Evolutionary conservation across 2,113 vertebrate genomes (phyloP).

Genomic region (Menidia beryllina): DNA sequence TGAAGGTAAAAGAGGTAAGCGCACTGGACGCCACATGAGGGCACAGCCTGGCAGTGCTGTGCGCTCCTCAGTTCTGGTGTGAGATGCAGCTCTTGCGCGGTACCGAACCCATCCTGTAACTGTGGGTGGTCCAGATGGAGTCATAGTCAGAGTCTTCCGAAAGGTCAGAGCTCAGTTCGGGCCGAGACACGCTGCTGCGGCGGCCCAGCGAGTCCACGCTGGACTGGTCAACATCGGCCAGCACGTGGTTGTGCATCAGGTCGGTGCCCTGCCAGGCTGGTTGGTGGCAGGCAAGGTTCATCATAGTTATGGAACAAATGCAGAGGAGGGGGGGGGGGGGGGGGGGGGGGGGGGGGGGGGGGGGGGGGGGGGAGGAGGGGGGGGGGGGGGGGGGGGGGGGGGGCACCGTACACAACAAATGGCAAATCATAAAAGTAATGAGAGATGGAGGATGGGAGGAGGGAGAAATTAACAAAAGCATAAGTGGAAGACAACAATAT

Average conservation of each 20-base stretch:
- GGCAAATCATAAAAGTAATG: conserved; percentile 56
- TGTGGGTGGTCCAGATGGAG: conserved; percentile 99
- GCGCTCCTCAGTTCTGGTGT: conserved; percentile 93
- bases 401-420: conserved; percentile 45
- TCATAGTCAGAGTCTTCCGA: conserved; percentile 99
- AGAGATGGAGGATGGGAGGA: conserved; percentile 24
- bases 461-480: conserved; percentile 18
- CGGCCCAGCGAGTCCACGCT: conserved; percentile 94
- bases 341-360: conserved; percentile 59
- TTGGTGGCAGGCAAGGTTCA: conserved; percentile 72
- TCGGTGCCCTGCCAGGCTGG: conserved; percentile 99
- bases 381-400: conserved; percentile 65
- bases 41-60: conserved; percentile 56
- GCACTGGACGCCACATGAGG: conserved; percentile 60
- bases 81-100: conserved; percentile 99
- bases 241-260: conserved; percentile 99
- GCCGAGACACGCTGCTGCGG: conserved; percentile 97
- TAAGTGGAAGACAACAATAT: conserved; percentile 9
- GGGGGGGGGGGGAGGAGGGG: conserved; percentile 43
- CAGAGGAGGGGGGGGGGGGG: conserved; percentile 30
- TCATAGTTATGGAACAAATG: conserved; percentile 53
- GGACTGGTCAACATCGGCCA: conserved; percentile 95
- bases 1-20: conserved; percentile 82
- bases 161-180: conserved; percentile 95
- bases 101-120: conserved; percentile 98